Evolutionary conservation across 1,140 invertebrate species (phyloP).

Genomic region (Chironomus tepperi): DNA sequence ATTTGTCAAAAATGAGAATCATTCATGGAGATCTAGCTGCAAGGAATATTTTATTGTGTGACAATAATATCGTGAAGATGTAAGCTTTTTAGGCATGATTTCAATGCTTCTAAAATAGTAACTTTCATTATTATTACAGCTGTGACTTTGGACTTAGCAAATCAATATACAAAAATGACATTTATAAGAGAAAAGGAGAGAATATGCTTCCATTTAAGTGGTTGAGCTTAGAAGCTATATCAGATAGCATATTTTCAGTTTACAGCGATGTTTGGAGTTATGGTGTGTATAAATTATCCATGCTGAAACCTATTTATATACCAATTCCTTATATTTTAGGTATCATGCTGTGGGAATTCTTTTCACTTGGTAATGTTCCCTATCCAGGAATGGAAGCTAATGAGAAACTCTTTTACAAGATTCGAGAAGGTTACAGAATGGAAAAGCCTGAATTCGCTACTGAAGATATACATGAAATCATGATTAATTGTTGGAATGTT

Average conservation of each 20-base stretch:
- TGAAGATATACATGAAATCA: constrained; percentile 68
- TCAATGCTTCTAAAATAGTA: no score
- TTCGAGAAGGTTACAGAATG: constrained; percentile 78
- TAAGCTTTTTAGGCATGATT: no score
- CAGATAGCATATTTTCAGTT: constrained; percentile 70
- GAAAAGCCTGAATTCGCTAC: constrained; percentile 73
- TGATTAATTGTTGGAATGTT: constrained; percentile 76
- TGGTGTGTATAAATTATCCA: no score
- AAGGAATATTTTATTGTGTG: constrained; percentile 84
- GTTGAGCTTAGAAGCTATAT: constrained; percentile 74
- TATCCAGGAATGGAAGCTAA: constrained; percentile 74
- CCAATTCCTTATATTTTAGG: constrained; percentile 1
- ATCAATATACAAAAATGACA: no score
- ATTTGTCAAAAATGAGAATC: constrained; percentile 75
- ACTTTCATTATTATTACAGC: no score
- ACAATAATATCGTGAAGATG: constrained; percentile 87
- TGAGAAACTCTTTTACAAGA: constrained; percentile 59
- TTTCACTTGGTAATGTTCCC: constrained; percentile 77
- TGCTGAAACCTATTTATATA: no score
- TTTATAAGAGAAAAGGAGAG: constrained; percentile 86
- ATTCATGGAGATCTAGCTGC: constrained; percentile 95
- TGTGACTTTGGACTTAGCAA: constrained; percentile 94
- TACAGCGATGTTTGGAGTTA: constrained; percentile 91
- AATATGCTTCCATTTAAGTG: constrained; percentile 73
- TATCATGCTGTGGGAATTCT: constrained; percentile 91